Percentiles rank a stretch among this genome's conserved stretches.
Evolutionary conservation across 2,888 invertebrate genomes (phyloP).

Genomic region (Sinodicranocentrus sp.): DNA sequence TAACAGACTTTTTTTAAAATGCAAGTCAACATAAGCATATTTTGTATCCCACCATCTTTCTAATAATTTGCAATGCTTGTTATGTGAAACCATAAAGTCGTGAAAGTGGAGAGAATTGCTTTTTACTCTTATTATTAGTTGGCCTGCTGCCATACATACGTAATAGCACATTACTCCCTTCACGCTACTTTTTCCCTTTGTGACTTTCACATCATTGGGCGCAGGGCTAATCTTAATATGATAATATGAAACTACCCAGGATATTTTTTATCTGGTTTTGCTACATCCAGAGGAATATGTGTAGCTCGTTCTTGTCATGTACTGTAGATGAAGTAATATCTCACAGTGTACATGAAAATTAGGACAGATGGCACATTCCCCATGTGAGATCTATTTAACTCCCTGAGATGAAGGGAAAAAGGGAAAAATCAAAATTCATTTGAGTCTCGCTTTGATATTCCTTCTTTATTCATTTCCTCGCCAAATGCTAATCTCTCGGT

Average conservation of each 20-base stretch:
- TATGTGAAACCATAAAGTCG: conserved; percentile 67
- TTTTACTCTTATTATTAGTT: conserved; percentile 65
- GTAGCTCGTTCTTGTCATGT: too few relatives aligned
- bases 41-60: too few relatives aligned
- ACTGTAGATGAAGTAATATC: too few relatives aligned
- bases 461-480: conserved; percentile 41
- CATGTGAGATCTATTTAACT: conserved; percentile 38
- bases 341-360: conserved; percentile 33
- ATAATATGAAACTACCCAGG: conserved; percentile 38
- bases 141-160: conserved; percentile 66
- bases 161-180: conserved; percentile 45
- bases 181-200: conserved; percentile 4
- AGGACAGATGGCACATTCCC: conserved; percentile 62
- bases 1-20: too few relatives aligned
- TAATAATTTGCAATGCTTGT: conserved; percentile 65
- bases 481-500: conserved; percentile 58
- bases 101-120: conserved; percentile 48
- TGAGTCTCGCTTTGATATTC: conserved; percentile 11
- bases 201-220: conserved; percentile 46
- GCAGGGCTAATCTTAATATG: conserved; percentile 66
- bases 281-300: too few relatives aligned
- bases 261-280: neutral
- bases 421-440: conserved; percentile 59
- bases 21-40: too few relatives aligned
- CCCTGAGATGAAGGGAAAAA: neutral